phyloP scores from a whole-genome alignment of 1,140 invertebrate species.

The Papilio helenus region DNA sequence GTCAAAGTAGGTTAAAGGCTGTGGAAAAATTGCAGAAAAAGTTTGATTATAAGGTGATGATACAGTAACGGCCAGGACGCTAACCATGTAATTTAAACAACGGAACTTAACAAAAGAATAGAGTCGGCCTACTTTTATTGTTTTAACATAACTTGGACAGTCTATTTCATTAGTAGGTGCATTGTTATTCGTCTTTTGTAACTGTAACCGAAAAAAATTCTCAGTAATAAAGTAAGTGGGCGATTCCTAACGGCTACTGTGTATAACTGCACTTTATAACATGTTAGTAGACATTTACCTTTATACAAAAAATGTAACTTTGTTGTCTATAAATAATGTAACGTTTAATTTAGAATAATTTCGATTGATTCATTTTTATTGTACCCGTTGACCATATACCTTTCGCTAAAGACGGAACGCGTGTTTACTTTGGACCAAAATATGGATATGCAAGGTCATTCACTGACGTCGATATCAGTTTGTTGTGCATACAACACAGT shows the following conservation, averaged over 20 bases:
- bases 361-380: no score
- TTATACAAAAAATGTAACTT: neutral
- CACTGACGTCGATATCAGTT: neutral
- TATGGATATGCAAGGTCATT: neutral
- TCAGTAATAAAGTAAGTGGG: neutral
- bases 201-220: neutral
- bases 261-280: neutral
- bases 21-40: neutral
- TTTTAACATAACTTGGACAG: neutral
- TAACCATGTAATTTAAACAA: constrained; percentile 5
- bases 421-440: constrained; percentile 2
- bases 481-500: neutral
- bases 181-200: constrained; percentile 19
- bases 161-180: constrained; percentile 12
- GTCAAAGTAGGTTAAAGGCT: constrained; percentile 9
- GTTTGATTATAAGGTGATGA: constrained; percentile 3
- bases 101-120: constrained; percentile 1
- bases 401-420: neutral
- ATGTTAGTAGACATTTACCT: neutral
- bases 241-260: neutral
- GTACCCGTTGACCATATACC: neutral
- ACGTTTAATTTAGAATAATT: no score
- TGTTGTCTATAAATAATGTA: no score
- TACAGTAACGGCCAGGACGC: neutral
- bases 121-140: constrained; percentile 5